Base-by-base conservation (phyloP, 2,797 vertebrate genomes). In the Acanthurus tractus region DNA sequence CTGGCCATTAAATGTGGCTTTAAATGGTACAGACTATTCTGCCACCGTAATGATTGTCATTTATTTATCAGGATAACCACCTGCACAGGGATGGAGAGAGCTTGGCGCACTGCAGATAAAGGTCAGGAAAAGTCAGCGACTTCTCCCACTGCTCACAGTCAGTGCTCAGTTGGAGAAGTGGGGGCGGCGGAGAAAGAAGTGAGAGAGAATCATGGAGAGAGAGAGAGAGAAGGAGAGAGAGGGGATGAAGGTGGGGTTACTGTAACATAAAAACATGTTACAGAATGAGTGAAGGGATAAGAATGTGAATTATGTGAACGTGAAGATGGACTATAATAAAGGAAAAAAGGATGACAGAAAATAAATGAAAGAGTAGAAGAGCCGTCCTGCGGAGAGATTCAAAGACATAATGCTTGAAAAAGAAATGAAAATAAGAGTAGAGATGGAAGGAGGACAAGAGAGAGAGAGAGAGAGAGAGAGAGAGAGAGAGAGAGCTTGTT, bases 101-200 rank as follows among this genome's bases (percentile, higher is more conserved):
- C 71, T 81, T 50, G 61, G 68, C 63, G 79, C 75, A 56, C 71
- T 78, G 75, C 45, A 25, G 66, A 78, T 81, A 93, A 93, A 93
- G 91, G 92, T 91, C 88, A 79, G 56, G 71, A 91, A 93, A 93
- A 87, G 91, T 91, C 71, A 89, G 75, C 9, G 18, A 66, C 74
- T 82, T 84, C 78, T 84, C 83, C 89, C 68, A 73, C 85, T 54
- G 88, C 77, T 90, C 89, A 79, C 86, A 83, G 83, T 25, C 52
- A 63, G 82, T 11, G 46, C 62, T 78, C 55, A 74, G 75, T 65
- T 44, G 62, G 82, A 62, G 22, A 63, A 56, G 68, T 44, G 13
- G 18, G 20, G 57, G 48, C 8, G 20, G 56, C 6, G 29, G 29
- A 3, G 14, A 18, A 49, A 45, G 58, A 50, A n/a, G 53, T 54